Conservation (phyloP, 2,888 invertebrate genomes). For the Hydraecia micacea region DNA sequence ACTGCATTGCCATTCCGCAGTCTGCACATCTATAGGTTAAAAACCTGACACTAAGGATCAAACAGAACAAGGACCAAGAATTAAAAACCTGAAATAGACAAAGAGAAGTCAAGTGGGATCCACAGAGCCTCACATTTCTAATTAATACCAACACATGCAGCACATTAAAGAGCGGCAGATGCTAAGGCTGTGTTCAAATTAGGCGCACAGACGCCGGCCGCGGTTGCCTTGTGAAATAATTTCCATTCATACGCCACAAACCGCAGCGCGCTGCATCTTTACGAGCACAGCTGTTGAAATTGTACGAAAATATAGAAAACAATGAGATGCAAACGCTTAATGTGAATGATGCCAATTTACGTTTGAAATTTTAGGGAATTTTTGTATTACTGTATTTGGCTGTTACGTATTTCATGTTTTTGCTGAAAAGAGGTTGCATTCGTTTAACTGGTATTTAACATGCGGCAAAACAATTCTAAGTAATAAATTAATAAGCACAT, state of each 20-base stretch:
- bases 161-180: constrained; percentile 55
- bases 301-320: constrained; percentile 61
- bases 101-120: constrained; percentile 15
- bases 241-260: constrained; percentile 64
- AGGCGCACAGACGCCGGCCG: constrained; percentile 53
- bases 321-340: constrained; percentile 56
- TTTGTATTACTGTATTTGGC: constrained; percentile 8
- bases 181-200: constrained; percentile 64
- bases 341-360: constrained; percentile 38
- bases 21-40: neutral
- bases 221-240: constrained; percentile 59
- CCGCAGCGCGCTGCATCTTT: constrained; percentile 65
- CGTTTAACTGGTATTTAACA: neutral
- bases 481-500: neutral
- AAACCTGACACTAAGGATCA: neutral
- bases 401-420: constrained; percentile 3
- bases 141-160: constrained; percentile 46
- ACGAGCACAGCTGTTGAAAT: constrained; percentile 64
- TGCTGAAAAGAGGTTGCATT: neutral
- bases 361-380: constrained; percentile 27
- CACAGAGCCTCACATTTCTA: constrained; percentile 39
- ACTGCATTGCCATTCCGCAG: neutral
- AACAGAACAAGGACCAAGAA: neutral
- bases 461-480: neutral
- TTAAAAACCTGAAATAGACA: constrained; percentile 3